Percentiles rank a stretch among this genome's conserved stretches.
Evolutionary conservation across 2,888 invertebrate species (phyloP).

Genomic region (Xestia xanthographa): DNA sequence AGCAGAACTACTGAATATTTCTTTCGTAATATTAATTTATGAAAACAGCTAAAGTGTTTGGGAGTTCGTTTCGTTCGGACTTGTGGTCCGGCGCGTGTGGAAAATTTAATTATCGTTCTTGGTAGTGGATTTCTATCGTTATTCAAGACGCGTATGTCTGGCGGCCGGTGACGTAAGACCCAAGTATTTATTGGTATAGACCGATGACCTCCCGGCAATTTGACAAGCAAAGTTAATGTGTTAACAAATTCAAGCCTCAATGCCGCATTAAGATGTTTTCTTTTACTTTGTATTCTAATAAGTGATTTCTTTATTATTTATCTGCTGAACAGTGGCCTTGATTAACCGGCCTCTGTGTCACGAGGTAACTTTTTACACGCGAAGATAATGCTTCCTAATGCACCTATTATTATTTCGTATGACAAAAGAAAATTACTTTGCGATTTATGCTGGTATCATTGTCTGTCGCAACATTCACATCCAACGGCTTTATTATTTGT

Average conservation of each 20-base stretch:
- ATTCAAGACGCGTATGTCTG: constrained; percentile 86
- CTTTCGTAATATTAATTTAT: constrained; percentile 64
- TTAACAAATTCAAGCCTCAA: constrained; percentile 57
- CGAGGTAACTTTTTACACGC: constrained; percentile 52
- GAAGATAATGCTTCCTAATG: constrained; percentile 56
- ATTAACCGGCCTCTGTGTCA: constrained; percentile 53
- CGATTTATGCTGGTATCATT: constrained; percentile 47
- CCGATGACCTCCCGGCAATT: constrained; percentile 83
- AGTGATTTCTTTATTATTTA: constrained; percentile 45
- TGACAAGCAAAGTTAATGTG: constrained; percentile 71
- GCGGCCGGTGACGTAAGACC: constrained; percentile 85
- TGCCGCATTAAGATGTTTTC: constrained; percentile 45
- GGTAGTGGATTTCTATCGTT: constrained; percentile 82
- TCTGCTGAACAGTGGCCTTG: constrained; percentile 48
- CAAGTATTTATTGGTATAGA: constrained; percentile 79
- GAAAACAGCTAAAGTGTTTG: constrained; percentile 67
- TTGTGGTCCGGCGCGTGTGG: constrained; percentile 80
- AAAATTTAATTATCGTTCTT: constrained; percentile 88
- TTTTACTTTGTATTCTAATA: constrained; percentile 52
- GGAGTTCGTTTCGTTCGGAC: constrained; percentile 75
- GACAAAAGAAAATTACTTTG: constrained; percentile 43
- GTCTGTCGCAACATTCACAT: constrained; percentile 28
- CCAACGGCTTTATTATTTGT: constrained; percentile 51
- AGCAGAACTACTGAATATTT: constrained; percentile 65
- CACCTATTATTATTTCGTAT: constrained; percentile 53